These are phyloP conservation scores for Peromyscus aztecus DNA, from an alignment of 2,797 vertebrate species.

Conservation along the genomic window DNA sequence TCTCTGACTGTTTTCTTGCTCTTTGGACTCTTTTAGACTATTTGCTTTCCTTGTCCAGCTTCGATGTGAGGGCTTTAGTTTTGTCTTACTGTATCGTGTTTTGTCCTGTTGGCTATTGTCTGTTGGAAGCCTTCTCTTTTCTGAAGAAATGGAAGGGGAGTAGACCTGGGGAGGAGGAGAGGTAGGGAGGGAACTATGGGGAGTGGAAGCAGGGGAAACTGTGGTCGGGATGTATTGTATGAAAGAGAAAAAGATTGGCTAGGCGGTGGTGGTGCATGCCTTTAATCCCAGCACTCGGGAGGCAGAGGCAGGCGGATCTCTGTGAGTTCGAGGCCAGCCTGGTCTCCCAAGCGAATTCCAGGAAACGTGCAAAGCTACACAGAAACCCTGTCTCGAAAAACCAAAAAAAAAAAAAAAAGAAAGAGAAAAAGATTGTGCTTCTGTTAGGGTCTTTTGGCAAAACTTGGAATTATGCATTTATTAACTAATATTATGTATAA, in stretches of 20 bases:
- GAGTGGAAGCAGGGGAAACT: not conserved
- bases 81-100: not conserved
- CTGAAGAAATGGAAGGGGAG: not conserved
- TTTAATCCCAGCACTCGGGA: too few relatives aligned
- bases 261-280: too few relatives aligned
- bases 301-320: too few relatives aligned
- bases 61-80: not conserved
- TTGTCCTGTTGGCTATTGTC: not conserved
- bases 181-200: not conserved
- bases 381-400: too few relatives aligned
- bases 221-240: not conserved
- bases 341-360: too few relatives aligned
- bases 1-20: not conserved
- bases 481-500: not conserved
- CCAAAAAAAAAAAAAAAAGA: too few relatives aligned
- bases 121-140: not conserved
- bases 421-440: not conserved
- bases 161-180: not conserved
- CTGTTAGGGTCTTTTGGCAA: not conserved
- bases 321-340: too few relatives aligned
- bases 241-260: not conserved
- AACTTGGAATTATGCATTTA: not conserved
- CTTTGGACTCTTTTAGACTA: not conserved
- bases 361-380: too few relatives aligned
- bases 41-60: not conserved